Percentiles rank a stretch among this genome's conserved stretches.
Evolutionary conservation across 2,113 vertebrate species (phyloP).

Genomic region (Coptodon rendalli): DNA sequence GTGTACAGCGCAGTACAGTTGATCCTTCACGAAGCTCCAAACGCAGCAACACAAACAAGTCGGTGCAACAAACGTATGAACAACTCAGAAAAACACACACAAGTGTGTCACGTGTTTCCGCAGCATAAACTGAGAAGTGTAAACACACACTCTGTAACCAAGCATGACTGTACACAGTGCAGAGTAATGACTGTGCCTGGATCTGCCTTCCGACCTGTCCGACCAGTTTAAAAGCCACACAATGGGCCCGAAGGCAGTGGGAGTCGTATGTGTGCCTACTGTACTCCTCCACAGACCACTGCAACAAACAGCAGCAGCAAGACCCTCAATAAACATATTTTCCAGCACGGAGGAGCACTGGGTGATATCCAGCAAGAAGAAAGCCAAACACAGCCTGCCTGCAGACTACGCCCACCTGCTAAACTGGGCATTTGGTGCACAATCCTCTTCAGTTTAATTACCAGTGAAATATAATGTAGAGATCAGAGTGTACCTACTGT

Average conservation of each 20-base stretch:
- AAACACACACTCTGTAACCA: slow-evolving; percentile 1
- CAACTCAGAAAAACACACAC: slow-evolving; percentile 11
- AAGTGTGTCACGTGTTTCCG: neutral
- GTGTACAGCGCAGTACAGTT: neutral
- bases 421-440: neutral
- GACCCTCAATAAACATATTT: neutral
- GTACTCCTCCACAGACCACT: neutral
- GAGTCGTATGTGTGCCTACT: slow-evolving; percentile 19
- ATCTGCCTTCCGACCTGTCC: slow-evolving; percentile 49
- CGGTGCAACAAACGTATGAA: neutral
- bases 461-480: neutral
- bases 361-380: neutral
- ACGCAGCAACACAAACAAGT: neutral
- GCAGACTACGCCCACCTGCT: neutral
- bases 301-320: neutral
- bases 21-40: slow-evolving; percentile 7
- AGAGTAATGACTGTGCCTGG: neutral
- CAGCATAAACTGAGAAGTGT: neutral
- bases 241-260: slow-evolving; percentile 26
- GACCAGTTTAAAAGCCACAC: slow-evolving; percentile 56
- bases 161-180: neutral
- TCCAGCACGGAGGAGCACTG: neutral
- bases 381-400: neutral
- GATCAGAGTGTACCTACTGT: neutral
- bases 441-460: slow-evolving; percentile 26